Base-by-base conservation (phyloP, 2,888 invertebrate genomes). In the Drosophila rellima region DNA sequence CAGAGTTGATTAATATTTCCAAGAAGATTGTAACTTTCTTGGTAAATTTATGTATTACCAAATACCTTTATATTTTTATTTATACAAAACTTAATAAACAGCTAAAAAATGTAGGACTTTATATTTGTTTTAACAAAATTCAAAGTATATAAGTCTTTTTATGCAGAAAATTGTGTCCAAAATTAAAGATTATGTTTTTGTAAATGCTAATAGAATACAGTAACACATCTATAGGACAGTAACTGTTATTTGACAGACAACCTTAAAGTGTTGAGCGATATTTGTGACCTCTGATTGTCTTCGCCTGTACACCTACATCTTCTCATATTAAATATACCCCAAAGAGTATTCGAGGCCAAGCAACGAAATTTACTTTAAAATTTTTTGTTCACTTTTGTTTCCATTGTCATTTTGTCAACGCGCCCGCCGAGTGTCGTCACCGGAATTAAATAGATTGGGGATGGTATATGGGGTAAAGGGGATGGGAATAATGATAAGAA, bases 331-430 rank as follows among this genome's bases (percentile, higher is more conserved):
- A 23, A 6, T 45, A 0, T 60, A 50, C 68, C 39, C 31, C 8
- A 48, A 33, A 17, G 15, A 39, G 20, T 37, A 40, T 64, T 59
- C 50, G 47, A 18, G 11, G 15, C 15, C 20, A 0, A 13, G 8
- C 37, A 48, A 17, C 15, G 3, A 23, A 56, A 31, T 47, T 51
- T 48, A 50, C 11, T 60, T 44, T 52, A 10, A 18, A 44, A 29
- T 29, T 45, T 62, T 33, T 35, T 44, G 57, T 64, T 37, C 52
- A 64, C 60, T 74, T 64, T 48, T 74, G 48, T 63, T 60, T 56
- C 66, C 75, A 84, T 84, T 83, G 87, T 84, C 85, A 71, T 88
- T 81, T 84, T 81, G 82, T 87, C 89, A 83, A 83, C 88, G 79
- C 70, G 83, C 60, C 83, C 89, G 66, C 59, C 56, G 89, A 88